Conservation (phyloP, 2,888 invertebrate species). For the Pimpla rufipes region DNA sequence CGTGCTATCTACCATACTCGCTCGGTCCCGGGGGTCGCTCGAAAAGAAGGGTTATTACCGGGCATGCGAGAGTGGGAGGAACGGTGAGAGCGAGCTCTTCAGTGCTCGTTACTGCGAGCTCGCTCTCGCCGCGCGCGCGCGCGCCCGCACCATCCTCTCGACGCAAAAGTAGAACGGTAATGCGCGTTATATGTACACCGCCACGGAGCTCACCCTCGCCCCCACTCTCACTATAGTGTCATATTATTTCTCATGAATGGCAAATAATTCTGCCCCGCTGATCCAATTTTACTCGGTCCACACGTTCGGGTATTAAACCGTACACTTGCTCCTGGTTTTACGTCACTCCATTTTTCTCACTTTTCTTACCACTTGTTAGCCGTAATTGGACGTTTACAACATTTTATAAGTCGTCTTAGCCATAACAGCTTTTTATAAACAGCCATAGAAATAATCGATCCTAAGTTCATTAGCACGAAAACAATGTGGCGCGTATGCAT, state of each 20-base stretch:
- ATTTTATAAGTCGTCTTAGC: background rate
- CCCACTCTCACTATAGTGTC: slow-evolving; percentile 25
- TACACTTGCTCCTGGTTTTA: slow-evolving; percentile 42
- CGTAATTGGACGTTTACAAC: background rate
- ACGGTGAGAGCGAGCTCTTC: slow-evolving; percentile 60
- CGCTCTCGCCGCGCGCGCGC: slow-evolving; percentile 63
- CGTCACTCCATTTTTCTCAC: slow-evolving; percentile 9
- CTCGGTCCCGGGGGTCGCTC: slow-evolving; percentile 60
- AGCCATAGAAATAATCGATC: background rate
- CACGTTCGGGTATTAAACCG: slow-evolving; percentile 58
- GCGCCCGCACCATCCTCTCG: slow-evolving; percentile 67
- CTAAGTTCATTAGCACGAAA: background rate
- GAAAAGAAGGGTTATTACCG: slow-evolving; percentile 69
- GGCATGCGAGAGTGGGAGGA: slow-evolving; percentile 54
- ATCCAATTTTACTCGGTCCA: slow-evolving; percentile 62
- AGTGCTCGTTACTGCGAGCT: slow-evolving; percentile 66
- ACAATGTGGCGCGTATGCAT: no score
- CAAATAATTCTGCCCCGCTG: slow-evolving; percentile 62
- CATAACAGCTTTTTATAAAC: background rate
- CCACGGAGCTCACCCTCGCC: slow-evolving; percentile 13
- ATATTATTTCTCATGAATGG: slow-evolving; percentile 65
- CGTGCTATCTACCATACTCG: slow-evolving; percentile 45
- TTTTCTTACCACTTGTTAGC: background rate
- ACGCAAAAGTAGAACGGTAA: slow-evolving; percentile 68
- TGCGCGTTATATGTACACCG: slow-evolving; percentile 63